phyloP scores from a whole-genome alignment of 2,113 vertebrate species.

The Suricata suricatta region DNA sequence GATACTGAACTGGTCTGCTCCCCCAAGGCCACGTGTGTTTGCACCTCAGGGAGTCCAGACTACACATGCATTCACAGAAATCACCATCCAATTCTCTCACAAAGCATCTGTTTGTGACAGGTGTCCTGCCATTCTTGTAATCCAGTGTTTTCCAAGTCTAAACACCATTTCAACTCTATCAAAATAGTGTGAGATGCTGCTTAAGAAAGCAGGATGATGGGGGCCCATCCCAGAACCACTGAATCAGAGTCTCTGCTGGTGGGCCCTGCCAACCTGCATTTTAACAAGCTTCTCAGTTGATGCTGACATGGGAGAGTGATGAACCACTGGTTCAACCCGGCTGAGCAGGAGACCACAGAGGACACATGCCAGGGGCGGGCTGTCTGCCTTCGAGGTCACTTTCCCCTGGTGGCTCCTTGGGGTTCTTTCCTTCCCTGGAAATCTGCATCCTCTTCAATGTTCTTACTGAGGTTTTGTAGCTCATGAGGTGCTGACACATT shows the following conservation, averaged over 20 bases:
- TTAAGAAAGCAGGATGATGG: not conserved
- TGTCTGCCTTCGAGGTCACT: not conserved
- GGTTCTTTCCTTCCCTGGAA: not conserved
- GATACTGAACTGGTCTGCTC: not conserved
- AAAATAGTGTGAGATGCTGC: not conserved
- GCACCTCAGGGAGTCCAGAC: not conserved
- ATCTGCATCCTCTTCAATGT: not conserved
- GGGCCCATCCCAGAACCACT: not conserved
- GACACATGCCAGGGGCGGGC: not conserved
- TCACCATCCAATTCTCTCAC: not conserved
- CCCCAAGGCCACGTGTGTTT: not conserved
- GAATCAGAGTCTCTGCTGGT: not conserved
- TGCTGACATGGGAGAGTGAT: not conserved
- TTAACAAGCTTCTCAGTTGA: not conserved
- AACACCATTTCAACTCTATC: not conserved
- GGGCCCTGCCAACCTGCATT: not conserved
- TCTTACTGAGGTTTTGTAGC: not conserved
- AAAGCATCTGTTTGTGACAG: not conserved
- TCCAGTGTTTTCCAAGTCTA: not conserved
- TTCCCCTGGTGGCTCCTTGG: not conserved
- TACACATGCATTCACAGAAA: not conserved
- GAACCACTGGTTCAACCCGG: not conserved
- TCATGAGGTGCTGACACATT: not conserved
- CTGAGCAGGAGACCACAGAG: rapidly evolving
- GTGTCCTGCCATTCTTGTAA: not conserved